phyloP scores from a whole-genome alignment of 2,888 invertebrate genomes.

The Piscicola geometra region DNA sequence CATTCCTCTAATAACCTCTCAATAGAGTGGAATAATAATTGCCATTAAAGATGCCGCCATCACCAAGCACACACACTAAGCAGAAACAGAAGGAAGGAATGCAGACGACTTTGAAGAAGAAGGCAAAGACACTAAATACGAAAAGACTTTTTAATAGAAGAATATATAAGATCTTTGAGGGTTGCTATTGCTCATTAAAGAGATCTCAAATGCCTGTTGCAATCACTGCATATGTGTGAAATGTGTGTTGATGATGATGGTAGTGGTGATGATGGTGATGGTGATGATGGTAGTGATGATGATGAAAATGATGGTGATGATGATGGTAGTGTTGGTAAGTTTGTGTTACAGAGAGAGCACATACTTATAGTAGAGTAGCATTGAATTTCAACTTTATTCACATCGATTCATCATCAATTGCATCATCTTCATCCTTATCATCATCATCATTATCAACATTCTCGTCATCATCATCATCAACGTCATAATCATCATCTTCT shows the following conservation, averaged over 20 bases:
- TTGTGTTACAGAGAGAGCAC: background rate
- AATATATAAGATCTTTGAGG: no score
- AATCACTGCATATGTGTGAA: background rate
- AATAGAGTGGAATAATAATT: no score
- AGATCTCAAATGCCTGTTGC: background rate
- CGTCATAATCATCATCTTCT: no score
- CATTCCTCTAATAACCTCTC: no score
- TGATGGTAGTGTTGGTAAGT: background rate
- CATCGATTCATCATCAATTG: background rate
- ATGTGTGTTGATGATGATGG: background rate
- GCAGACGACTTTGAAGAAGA: no score
- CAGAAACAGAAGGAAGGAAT: no score
- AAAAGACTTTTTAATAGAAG: no score
- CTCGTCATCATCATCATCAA: no score
- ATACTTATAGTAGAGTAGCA: background rate
- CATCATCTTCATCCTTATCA: background rate
- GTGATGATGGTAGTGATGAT: conserved; percentile 6
- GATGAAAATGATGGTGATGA: background rate
- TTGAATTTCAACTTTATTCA: background rate
- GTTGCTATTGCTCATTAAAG: no score
- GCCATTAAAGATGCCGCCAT: no score
- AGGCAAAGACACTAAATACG: no score
- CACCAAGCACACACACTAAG: no score
- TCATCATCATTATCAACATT: background rate
- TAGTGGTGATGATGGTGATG: conserved; percentile 1